Evolutionary conservation across 2,797 vertebrate genomes (phyloP).

Genomic region (Liasis olivaceus): DNA sequence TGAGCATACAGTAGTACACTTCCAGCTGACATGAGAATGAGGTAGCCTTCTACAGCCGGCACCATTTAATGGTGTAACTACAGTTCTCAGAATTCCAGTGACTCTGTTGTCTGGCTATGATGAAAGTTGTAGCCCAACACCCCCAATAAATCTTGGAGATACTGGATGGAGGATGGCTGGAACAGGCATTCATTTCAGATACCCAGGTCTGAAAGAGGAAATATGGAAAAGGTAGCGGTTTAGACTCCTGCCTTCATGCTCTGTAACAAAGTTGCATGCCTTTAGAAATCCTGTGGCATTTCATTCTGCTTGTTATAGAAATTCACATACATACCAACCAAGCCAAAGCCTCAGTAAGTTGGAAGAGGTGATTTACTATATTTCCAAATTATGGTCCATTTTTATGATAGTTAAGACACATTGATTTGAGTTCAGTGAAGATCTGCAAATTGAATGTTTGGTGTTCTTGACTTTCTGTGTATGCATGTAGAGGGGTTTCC

Average conservation of each 20-base stretch:
- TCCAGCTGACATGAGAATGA: background rate
- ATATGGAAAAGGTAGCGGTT: background rate
- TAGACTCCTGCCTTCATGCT: background rate
- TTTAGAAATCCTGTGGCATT: background rate
- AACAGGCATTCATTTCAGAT: background rate
- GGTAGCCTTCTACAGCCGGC: background rate
- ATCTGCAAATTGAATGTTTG: background rate
- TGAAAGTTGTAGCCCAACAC: background rate
- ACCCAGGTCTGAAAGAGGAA: background rate
- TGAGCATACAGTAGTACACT: background rate
- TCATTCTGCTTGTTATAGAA: background rate
- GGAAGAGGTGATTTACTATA: background rate
- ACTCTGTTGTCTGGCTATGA: background rate
- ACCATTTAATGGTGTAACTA: background rate
- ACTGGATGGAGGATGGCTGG: background rate
- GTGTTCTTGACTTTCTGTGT: background rate
- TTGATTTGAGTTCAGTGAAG: background rate
- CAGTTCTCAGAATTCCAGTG: background rate
- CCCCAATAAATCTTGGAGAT: background rate
- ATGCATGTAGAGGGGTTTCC: background rate
- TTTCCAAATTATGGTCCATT: background rate
- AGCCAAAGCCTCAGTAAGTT: background rate
- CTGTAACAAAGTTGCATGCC: background rate
- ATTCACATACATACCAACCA: background rate
- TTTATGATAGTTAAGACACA: background rate